Evolutionary conservation across 2,888 invertebrate genomes (phyloP).

Genomic region (Frankliniella fusca): DNA sequence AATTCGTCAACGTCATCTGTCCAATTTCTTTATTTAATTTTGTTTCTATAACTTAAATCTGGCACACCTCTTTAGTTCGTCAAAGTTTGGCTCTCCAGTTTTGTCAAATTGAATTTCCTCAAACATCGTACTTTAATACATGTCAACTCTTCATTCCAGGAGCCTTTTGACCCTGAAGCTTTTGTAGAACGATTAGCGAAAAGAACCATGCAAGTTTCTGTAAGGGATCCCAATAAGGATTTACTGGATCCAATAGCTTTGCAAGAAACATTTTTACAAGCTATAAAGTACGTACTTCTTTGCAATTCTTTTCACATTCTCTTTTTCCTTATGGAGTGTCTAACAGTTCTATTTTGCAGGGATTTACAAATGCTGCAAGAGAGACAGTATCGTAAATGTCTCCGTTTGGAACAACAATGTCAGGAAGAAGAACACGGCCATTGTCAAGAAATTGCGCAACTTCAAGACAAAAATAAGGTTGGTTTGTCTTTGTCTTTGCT

Average conservation of each 20-base stretch:
- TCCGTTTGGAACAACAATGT: constrained; percentile 72
- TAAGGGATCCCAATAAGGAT: constrained; percentile 62
- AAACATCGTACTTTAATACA: background rate
- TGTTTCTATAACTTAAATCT: background rate
- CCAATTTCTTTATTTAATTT: background rate
- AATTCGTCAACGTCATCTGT: background rate
- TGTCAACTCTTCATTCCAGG: constrained; percentile 55
- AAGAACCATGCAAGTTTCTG: constrained; percentile 73
- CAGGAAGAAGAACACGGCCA: constrained; percentile 83
- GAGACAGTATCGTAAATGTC: constrained; percentile 79
- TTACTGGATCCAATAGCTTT: constrained; percentile 81
- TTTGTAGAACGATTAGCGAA: constrained; percentile 96
- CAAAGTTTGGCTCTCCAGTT: background rate
- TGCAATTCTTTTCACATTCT: background rate
- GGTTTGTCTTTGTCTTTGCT: constrained; percentile 30
- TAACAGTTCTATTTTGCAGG: constrained; percentile 42
- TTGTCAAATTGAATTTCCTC: background rate
- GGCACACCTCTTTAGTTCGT: background rate
- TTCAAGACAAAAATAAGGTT: constrained; percentile 83
- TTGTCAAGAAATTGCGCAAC: constrained; percentile 71
- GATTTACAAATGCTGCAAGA: constrained; percentile 70
- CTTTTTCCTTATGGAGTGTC: background rate
- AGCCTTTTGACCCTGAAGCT: constrained; percentile 94
- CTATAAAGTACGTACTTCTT: constrained; percentile 60
- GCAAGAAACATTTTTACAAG: constrained; percentile 88